Conservation (phyloP, 2,113 vertebrate species). For the Sapayoa aenigma region DNA sequence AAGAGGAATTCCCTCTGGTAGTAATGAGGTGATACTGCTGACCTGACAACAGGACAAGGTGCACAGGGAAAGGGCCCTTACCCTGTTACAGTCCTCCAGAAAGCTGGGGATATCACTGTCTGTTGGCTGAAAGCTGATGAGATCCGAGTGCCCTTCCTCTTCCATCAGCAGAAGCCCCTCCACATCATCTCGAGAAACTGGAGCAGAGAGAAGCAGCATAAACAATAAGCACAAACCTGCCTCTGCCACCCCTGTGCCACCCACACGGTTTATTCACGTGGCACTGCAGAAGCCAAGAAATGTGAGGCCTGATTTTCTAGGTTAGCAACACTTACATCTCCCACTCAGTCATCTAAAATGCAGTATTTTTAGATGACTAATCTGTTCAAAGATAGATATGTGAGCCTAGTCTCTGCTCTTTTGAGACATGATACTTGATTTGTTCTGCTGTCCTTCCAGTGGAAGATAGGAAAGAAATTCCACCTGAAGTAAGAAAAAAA, state of each 20-base stretch:
- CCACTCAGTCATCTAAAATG: slow-evolving; percentile 61
- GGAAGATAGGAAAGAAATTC: neutral
- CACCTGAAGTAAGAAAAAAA: neutral
- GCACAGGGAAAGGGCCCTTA: slow-evolving; percentile 26
- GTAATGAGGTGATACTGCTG: neutral
- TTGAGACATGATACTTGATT: neutral
- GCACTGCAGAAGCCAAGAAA: slow-evolving; percentile 14
- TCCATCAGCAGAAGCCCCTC: slow-evolving; percentile 92
- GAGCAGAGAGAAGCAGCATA: neutral
- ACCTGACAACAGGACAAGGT: neutral
- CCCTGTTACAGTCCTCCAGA: slow-evolving; percentile 95
- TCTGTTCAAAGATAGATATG: slow-evolving; percentile 25
- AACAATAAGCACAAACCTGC: neutral
- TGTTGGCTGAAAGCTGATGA: slow-evolving; percentile 96
- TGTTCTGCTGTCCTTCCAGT: neutral
- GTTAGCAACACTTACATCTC: slow-evolving; percentile 52
- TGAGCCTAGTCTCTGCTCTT: slow-evolving; percentile 1
- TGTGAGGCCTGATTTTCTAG: slow-evolving; percentile 37
- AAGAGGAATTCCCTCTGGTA: neutral
- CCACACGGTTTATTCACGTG: neutral
- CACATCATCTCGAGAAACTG: slow-evolving; percentile 91
- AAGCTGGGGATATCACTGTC: slow-evolving; percentile 99
- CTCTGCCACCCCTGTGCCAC: neutral
- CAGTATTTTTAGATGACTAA: slow-evolving; percentile 58
- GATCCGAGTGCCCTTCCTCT: slow-evolving; percentile 91